phyloP scores from a whole-genome alignment of 1,140 invertebrate genomes.

The Anagrus nilaparvatae region DNA sequence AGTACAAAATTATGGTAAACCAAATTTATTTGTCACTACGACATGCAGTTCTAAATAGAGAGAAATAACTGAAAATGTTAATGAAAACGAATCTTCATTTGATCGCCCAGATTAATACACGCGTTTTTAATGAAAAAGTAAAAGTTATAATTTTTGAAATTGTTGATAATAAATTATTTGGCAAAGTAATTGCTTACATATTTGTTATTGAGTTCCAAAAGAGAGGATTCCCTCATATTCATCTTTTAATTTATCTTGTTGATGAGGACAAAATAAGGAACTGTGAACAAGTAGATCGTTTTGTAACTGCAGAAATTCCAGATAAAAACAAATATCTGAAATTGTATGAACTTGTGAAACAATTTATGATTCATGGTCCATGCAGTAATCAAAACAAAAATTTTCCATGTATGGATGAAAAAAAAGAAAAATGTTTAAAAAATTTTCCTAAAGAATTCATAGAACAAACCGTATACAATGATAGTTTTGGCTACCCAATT shows the following conservation, averaged over 20 bases:
- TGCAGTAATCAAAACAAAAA: no score
- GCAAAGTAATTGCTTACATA: neutral
- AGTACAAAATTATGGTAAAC: conserved; percentile 4
- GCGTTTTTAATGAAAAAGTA: neutral
- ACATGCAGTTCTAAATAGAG: conserved; percentile 1
- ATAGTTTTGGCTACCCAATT: no score
- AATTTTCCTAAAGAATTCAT: no score
- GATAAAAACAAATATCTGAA: no score
- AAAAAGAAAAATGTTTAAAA: no score
- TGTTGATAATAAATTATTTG: neutral
- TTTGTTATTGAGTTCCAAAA: neutral
- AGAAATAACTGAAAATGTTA: conserved; percentile 23
- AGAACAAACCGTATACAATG: no score
- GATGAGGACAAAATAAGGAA: no score
- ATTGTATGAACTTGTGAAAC: no score
- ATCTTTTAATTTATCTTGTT: conserved; percentile 12
- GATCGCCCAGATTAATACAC: conserved; percentile 22
- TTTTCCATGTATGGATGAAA: no score
- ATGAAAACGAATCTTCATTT: conserved; percentile 24
- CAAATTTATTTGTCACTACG: conserved; percentile 7
- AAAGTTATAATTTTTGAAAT: neutral
- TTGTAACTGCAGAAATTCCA: no score
- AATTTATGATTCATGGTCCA: no score
- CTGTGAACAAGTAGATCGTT: no score
- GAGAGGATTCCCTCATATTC: neutral